Conservation (phyloP, 53 echinoderm and acorn worm genomes). For the Temnopleurus reevesii region DNA sequence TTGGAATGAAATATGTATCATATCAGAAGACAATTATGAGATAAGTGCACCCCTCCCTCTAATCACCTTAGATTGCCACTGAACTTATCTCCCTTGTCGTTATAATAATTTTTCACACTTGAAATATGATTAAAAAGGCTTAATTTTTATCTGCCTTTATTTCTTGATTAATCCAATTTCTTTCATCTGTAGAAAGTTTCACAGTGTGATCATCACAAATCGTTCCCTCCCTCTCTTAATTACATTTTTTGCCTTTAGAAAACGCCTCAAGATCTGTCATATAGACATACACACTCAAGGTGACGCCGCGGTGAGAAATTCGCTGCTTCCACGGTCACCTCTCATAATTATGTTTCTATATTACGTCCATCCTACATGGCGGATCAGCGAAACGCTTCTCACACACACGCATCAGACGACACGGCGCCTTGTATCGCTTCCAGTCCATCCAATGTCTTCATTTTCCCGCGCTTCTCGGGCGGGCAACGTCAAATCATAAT, state of each 20-base stretch:
- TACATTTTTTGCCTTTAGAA: slow-evolving; percentile 14
- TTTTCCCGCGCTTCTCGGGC: slow-evolving; percentile 21
- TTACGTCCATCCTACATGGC: not conserved
- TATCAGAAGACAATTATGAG: too few species aligned
- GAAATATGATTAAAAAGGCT: not conserved
- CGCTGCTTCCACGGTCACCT: not conserved
- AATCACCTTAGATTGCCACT: too few species aligned
- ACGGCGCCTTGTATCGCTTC: slow-evolving; percentile 21
- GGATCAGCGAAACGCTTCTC: not conserved
- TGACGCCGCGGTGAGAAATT: not conserved
- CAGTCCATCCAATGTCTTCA: slow-evolving; percentile 28
- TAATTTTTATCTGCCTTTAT: not conserved
- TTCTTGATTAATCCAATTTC: not conserved
- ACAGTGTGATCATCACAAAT: not conserved
- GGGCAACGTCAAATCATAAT: slow-evolving; percentile 30
- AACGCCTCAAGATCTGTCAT: slow-evolving; percentile 12
- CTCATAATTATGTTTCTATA: not conserved
- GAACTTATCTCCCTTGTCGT: too few species aligned
- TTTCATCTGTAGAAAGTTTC: not conserved
- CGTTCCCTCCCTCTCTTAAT: slow-evolving; percentile 30
- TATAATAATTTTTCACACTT: too few species aligned
- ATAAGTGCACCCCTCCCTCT: too few species aligned
- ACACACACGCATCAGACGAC: slow-evolving; percentile 22
- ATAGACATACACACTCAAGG: slow-evolving; percentile 28
- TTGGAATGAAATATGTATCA: too few species aligned